phyloP scores from a whole-genome alignment of 2,113 vertebrate genomes.

The Fregetta grallaria region DNA sequence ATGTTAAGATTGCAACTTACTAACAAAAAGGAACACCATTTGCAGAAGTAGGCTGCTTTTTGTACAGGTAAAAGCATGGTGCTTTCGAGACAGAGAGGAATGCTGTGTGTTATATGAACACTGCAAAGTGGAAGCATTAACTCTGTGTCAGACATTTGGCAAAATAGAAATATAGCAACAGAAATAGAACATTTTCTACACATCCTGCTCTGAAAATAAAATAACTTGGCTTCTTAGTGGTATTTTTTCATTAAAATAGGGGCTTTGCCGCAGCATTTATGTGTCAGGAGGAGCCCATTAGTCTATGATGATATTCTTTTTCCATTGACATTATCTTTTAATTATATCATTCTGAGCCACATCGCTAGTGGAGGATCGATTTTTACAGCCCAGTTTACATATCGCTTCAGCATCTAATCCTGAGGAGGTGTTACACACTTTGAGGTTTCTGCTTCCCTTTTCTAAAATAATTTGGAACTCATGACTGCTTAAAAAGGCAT shows the following conservation, averaged over 20 bases:
- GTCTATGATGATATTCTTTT: slow-evolving; percentile 24
- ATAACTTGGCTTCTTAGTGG: slow-evolving; percentile 30
- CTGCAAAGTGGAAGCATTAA: slow-evolving; percentile 1
- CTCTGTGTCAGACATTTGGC: neutral
- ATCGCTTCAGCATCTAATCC: slow-evolving; percentile 54
- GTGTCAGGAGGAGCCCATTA: slow-evolving; percentile 46
- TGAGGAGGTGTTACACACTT: slow-evolving; percentile 62
- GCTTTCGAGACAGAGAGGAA: neutral
- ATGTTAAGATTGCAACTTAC: neutral
- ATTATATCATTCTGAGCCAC: slow-evolving; percentile 47
- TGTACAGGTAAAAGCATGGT: neutral
- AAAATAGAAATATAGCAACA: slow-evolving; percentile 23
- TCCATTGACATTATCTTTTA: slow-evolving; percentile 48
- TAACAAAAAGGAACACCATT: neutral
- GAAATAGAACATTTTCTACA: slow-evolving; percentile 30
- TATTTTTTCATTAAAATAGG: slow-evolving; percentile 51
- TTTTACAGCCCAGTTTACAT: slow-evolving; percentile 51
- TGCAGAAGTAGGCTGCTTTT: neutral
- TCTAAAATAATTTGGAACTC: slow-evolving; percentile 57
- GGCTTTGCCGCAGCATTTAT: slow-evolving; percentile 21
- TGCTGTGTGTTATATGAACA: neutral
- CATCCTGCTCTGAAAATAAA: slow-evolving; percentile 30
- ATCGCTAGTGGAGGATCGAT: slow-evolving; percentile 23
- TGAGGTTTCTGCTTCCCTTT: slow-evolving; percentile 68
- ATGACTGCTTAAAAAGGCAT: slow-evolving; percentile 69